Percentiles rank a stretch among this genome's conserved stretches.
Conservation (phyloP, 2,797 vertebrate genomes). For the Psittacula derbiana region DNA sequence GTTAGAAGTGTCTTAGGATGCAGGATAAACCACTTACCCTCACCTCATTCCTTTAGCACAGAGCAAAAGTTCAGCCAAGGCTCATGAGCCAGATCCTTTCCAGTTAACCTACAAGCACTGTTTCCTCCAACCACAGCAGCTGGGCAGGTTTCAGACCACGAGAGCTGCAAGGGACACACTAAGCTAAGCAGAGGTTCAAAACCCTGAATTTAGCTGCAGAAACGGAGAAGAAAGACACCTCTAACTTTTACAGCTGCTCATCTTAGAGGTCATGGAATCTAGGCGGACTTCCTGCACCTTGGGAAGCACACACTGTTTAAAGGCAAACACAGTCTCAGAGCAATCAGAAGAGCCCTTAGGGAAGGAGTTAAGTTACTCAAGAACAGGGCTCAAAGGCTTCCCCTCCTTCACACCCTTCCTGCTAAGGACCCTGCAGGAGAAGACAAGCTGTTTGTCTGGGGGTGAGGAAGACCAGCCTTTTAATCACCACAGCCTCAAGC, state of each 20-base stretch:
- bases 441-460: background rate
- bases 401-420: background rate
- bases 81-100: background rate
- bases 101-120: background rate
- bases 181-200: background rate
- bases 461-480: background rate
- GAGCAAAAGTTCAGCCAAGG: background rate
- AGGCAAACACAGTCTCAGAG: background rate
- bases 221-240: background rate
- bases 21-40: background rate
- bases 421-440: background rate
- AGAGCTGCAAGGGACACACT: background rate
- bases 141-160: background rate
- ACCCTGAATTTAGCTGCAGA: background rate
- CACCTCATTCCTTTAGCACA: background rate
- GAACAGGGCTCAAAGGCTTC: background rate
- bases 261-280: rapidly evolving
- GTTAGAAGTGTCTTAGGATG: background rate
- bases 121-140: background rate
- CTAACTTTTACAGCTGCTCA: background rate
- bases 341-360: background rate
- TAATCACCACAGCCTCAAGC: background rate
- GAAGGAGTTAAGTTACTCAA: background rate
- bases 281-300: background rate
- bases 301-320: background rate